These are phyloP conservation scores for Drosophila oshimai DNA, from an alignment of 1,140 invertebrate genomes.

Conservation along the genomic window DNA sequence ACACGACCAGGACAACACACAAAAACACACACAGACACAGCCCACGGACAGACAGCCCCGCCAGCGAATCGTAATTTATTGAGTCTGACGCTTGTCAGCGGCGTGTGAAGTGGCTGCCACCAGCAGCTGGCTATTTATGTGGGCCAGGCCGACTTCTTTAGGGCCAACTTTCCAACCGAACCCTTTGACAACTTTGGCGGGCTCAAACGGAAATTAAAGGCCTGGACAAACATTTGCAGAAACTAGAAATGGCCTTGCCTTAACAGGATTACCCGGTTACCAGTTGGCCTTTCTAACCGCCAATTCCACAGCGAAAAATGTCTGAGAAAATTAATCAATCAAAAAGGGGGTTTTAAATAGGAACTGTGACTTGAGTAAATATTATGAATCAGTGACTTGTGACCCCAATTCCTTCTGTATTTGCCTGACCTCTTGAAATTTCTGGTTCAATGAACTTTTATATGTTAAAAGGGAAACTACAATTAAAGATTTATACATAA, in stretches of 20 bases:
- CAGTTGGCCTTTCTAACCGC: constrained; percentile 3
- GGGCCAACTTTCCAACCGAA: constrained; percentile 30
- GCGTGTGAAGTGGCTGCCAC: constrained; percentile 39
- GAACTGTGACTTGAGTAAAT: too few relatives aligned
- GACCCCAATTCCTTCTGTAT: too few relatives aligned
- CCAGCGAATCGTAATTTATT: constrained; percentile 57
- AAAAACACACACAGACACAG: constrained; percentile 15
- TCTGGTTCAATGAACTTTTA: too few relatives aligned
- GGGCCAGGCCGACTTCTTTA: constrained; percentile 14
- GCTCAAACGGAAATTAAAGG: constrained; percentile 42
- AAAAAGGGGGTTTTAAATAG: background rate
- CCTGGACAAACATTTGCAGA: constrained; percentile 29
- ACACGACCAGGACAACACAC: background rate
- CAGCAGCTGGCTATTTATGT: constrained; percentile 51
- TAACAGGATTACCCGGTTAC: constrained; percentile 30
- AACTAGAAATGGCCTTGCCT: constrained; percentile 5
- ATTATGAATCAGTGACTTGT: too few relatives aligned
- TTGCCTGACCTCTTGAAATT: too few relatives aligned
- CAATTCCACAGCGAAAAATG: background rate
- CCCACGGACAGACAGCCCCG: constrained; percentile 24
- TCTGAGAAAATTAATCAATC: background rate
- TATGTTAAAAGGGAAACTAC: too few relatives aligned
- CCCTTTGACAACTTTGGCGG: constrained; percentile 53
- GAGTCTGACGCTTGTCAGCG: constrained; percentile 63
- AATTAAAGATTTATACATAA: too few relatives aligned